These are phyloP conservation scores for Siphlonurus alternatus DNA, from an alignment of 2,888 invertebrate species.

Conservation along the genomic window DNA sequence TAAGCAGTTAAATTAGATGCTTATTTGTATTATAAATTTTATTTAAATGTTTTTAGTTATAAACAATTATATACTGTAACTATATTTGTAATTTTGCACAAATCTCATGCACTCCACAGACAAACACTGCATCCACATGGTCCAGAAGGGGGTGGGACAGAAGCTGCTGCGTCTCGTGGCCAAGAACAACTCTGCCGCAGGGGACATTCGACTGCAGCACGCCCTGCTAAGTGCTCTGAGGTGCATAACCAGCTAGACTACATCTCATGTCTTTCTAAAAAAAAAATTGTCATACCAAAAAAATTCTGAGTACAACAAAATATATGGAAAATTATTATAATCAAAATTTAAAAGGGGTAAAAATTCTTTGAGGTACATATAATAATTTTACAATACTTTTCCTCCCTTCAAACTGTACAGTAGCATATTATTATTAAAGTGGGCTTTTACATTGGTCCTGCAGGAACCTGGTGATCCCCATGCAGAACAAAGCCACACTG, in stretches of 20 bases:
- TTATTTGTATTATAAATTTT: not conserved
- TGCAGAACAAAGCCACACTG: slow-evolving; percentile 54
- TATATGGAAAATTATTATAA: no score
- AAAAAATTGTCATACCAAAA: not conserved
- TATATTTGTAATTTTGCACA: no score
- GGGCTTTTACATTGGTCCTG: no score
- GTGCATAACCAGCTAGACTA: slow-evolving; percentile 11
- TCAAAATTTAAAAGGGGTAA: not conserved
- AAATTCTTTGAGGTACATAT: not conserved
- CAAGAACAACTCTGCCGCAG: slow-evolving; percentile 38
- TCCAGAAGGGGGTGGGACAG: slow-evolving; percentile 55
- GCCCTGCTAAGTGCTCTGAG: slow-evolving; percentile 57
- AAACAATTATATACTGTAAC: no score
- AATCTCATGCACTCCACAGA: no score
- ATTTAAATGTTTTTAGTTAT: not conserved
- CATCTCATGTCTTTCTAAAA: not conserved
- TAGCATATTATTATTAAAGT: no score
- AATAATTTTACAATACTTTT: slow-evolving; percentile 1
- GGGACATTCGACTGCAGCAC: slow-evolving; percentile 48
- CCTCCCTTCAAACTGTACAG: no score
- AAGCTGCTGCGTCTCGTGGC: slow-evolving; percentile 34
- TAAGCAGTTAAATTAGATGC: not conserved
- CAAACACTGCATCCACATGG: slow-evolving; percentile 67
- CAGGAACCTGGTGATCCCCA: slow-evolving; percentile 55
- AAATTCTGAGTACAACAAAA: no score